Base-by-base conservation (phyloP, 2,888 invertebrate species). In the Tuta absoluta region DNA sequence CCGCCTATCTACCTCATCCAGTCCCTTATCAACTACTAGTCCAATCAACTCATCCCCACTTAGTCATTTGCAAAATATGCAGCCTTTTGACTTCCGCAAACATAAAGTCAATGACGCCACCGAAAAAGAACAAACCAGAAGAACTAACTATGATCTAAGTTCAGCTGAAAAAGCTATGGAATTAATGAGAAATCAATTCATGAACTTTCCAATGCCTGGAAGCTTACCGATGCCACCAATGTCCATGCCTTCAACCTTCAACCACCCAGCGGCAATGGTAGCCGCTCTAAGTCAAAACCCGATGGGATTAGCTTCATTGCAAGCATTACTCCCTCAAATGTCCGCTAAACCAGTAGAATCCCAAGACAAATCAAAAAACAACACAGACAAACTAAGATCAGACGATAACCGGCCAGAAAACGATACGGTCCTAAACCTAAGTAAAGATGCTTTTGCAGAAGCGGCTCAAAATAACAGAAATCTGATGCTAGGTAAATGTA, bases 61-160 rank as follows among this genome's bases (percentile, higher is more conserved):
- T 69, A 97, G 96, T 84, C 95, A 97, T 75, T 92, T 98, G 59
- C 98, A 98, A 88, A 98, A 95, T 76, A 98, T 98, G 98, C 98
- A 98, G 80, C 98, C 98, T 0, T 98, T 98, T 82, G 98, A 98
- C 84, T 98, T 96, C 80, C 94, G 98, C 37, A 97, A 97, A 75
- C 80, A 85, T 63, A 87, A 84, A 70, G 75, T 85, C 67, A 87
- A 68, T 66, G 92, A 82, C 78, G 82, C 5, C 28, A 77, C 71
- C 37, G 77, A 86, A 71, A 85, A 92, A 81, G 73, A 90, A 92
- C 75, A 91, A 57, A 69, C 66, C 37, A 92, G 92, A 71, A 93
- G 93, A 66, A 91, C 93, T 67, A 89, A 85, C 24, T 91, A 82
- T 45, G 86, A 87, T 28, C 74, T 86, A 51, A 81, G 80, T 62